Percentiles rank a stretch among this genome's conserved stretches.
Conservation (phyloP, 2,113 vertebrate genomes). For the Macquaria australasica region DNA sequence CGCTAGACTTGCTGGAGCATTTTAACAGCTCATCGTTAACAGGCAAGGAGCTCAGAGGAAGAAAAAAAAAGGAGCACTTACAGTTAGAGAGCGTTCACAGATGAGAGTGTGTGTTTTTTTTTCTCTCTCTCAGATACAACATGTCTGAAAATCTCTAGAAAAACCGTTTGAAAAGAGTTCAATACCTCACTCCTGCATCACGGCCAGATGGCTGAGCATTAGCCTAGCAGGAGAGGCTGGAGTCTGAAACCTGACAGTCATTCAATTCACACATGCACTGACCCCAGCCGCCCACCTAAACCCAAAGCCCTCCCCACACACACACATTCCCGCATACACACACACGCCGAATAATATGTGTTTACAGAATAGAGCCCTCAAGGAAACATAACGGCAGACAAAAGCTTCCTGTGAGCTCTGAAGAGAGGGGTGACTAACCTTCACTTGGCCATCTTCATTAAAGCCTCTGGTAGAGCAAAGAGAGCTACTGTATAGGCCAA, state of each 20-base stretch:
- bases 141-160: constrained; percentile 36
- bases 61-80: constrained; percentile 35
- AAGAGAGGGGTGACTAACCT: constrained; percentile 68
- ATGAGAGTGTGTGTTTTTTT: constrained; percentile 17
- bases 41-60: constrained; percentile 35
- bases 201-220: constrained; percentile 46
- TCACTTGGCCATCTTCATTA: constrained; percentile 75
- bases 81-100: constrained; percentile 30
- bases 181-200: constrained; percentile 28
- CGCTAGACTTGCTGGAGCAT: constrained; percentile 37
- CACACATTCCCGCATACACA: neutral
- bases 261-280: constrained; percentile 65
- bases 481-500: constrained; percentile 50
- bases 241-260: constrained; percentile 63
- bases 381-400: constrained; percentile 63
- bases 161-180: constrained; percentile 42
- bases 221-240: constrained; percentile 30
- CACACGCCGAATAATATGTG: constrained; percentile 50
- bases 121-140: constrained; percentile 12
- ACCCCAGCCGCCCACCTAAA: constrained; percentile 48
- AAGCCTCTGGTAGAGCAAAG: constrained; percentile 58
- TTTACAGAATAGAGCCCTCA: constrained; percentile 67
- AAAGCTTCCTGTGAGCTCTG: constrained; percentile 72
- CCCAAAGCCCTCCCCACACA: neutral
- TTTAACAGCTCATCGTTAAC: constrained; percentile 63